Conservation (phyloP, 2,113 vertebrate species). For the Poeciliopsis prolifica region DNA sequence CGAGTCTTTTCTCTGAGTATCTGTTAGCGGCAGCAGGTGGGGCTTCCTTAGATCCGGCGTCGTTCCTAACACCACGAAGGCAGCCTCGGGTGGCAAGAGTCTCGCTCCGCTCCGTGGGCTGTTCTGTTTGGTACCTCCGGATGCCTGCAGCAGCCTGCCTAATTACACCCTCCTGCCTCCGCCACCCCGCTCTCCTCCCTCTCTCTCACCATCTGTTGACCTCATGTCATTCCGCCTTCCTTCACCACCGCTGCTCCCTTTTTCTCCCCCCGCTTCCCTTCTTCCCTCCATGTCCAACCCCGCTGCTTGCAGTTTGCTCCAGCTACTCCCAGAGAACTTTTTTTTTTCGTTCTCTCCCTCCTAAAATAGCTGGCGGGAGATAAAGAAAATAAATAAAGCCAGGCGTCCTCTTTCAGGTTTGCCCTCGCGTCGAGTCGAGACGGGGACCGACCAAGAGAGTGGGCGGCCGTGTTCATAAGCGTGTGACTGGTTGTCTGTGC, state of each 20-base stretch:
- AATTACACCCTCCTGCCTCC: constrained; percentile 48
- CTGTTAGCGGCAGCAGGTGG: constrained; percentile 31
- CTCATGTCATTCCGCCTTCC: constrained; percentile 73
- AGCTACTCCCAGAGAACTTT: constrained; percentile 47
- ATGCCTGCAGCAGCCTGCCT: constrained; percentile 46
- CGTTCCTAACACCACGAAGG: constrained; percentile 5
- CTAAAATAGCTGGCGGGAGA: constrained; percentile 69
- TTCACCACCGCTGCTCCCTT: constrained; percentile 45
- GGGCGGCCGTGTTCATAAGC: constrained; percentile 29
- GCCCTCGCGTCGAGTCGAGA: constrained; percentile 29
- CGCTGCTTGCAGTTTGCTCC: constrained; percentile 41
- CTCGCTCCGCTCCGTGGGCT: constrained; percentile 38
- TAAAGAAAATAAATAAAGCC: constrained; percentile 65
- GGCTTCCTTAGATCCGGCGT: background rate
- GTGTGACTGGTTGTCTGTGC: constrained; percentile 50
- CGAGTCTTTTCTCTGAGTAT: background rate
- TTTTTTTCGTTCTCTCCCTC: constrained; percentile 38
- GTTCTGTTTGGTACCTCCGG: constrained; percentile 35
- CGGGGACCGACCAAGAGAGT: constrained; percentile 11
- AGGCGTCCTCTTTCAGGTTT: constrained; percentile 55
- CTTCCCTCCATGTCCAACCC: constrained; percentile 2
- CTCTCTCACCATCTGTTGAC: constrained; percentile 76
- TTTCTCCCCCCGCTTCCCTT: no score
- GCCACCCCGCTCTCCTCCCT: constrained; percentile 3
- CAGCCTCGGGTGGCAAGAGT: constrained; percentile 7